A percentile compares a stretch with the other conserved stretches of the same genome.
Conservation (phyloP, 2,113 vertebrate genomes). For the Marcusenius ussheri region DNA sequence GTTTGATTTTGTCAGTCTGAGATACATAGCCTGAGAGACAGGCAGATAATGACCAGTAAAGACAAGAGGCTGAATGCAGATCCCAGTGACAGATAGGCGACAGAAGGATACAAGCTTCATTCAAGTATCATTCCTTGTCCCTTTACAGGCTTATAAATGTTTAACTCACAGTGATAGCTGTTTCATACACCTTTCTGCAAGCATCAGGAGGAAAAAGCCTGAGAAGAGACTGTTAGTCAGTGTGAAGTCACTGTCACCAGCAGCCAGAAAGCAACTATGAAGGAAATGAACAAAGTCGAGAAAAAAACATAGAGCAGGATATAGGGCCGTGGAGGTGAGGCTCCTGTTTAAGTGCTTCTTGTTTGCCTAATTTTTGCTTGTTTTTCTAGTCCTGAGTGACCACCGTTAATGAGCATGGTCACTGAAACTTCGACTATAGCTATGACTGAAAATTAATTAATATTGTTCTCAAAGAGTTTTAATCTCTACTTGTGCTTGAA, state of each 20-base stretch:
- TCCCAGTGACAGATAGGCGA: not conserved
- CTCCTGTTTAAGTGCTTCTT: not conserved
- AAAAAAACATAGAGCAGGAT: not conserved
- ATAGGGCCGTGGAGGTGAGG: not conserved
- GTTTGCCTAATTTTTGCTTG: not conserved
- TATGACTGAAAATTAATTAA: not conserved
- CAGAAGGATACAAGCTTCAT: not conserved
- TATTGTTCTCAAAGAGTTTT: not conserved
- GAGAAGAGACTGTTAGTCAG: not conserved
- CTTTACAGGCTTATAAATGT: not conserved
- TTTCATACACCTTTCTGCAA: not conserved
- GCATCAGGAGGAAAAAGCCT: not conserved
- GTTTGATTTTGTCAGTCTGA: not conserved
- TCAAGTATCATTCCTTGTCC: not conserved
- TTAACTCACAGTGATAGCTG: not conserved
- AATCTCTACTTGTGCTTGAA: not conserved
- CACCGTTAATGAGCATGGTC: not conserved
- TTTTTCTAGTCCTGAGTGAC: not conserved
- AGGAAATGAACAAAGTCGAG: not conserved
- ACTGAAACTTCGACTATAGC: not conserved
- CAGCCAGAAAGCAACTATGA: not conserved
- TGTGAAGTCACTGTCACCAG: not conserved
- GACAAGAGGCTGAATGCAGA: not conserved
- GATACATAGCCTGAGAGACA: not conserved
- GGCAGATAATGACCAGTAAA: not conserved